Evolutionary conservation across 2,888 invertebrate genomes (phyloP), one percentile per base, ranked within the genome.

Genomic region (Calephelis perditalis): DNA sequence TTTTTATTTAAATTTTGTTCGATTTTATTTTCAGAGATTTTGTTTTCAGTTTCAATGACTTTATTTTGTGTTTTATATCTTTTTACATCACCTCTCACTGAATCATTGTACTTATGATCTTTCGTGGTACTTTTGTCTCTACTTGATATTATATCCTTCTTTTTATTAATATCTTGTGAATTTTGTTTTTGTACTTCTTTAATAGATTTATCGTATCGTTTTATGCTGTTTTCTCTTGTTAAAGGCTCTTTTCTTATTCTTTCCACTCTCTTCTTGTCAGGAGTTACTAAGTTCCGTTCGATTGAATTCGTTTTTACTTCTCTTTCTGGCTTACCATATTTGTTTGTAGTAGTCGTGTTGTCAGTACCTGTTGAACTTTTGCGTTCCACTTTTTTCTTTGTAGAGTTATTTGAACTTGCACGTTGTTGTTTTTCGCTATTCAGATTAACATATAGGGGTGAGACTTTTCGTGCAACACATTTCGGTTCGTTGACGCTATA

Each of bases 381-480:
- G 36, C 36, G 52, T 52, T 52, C 52, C 11, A 52, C 10, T 3
- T 35, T 52, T 52, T 52, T 52, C 52, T 52, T 52, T 11, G 11
- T 52, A 11, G 52, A 52, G 35, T 52, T 52, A 52, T 5, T 52
- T n/a, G 52, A 35, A 36, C 35, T 35, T 11, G 36, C 35, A 35
- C 36, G 52, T 35, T 35, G 52, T 52, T 35, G 52, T 52, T 52
- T 35, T 52, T 52, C 52, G n/a, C 11, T 35, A 52, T 10, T 36
- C 6, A 52, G 36, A 52, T 52, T 52, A 52, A 52, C 52, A 36
- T 52, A 52, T 10, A 52, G 52, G 11, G 52, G 52, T 52, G 52
- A 52, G 11, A 52, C 52, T 52, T 52, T 52, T 52, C 52, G 52
- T 52, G 52, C 52, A 11, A 52, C 11, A 52, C 52, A 52, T 52